Base-by-base conservation (phyloP, 2,888 invertebrate genomes). In the Nasonia oneida region DNA sequence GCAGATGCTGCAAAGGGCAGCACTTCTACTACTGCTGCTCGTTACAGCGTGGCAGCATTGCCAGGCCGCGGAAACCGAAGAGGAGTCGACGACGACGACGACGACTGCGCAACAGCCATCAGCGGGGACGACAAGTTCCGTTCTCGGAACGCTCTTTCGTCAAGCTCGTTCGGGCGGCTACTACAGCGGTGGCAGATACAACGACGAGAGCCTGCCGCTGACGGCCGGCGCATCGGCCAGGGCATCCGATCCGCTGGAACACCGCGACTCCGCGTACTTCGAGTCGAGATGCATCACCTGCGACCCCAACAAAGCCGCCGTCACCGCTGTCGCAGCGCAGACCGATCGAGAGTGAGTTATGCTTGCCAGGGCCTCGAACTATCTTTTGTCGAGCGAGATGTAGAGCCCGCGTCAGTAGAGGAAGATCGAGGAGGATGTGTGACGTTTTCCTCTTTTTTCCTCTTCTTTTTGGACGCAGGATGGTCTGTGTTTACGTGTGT, bases 201-300 rank as follows among this genome's bases (percentile, higher is more conserved):
- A 87, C 73, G 88, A 89, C 73, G 92, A 90, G 47, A 47, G 1
- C 1, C 50, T 53, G 88, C 89, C 84, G 87, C 90, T 15, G 87
- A 89, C 89, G 88, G 90, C 90, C 83, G 89, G 89, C 77, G 87
- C 90, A 18, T 89, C 90, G 86, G 88, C 89, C 70, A 73, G 85
- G 50, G 64, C 47, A 6, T 67, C 67, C 15, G 86, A 83, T 5
- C 70, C 81, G 0, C 10, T 78, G 29, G 91, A 91, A 81, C 91
- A 90, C 76, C 89, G 91, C 33, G 92, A 92, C 84, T 90, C 91
- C 73, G 90, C 91, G 80, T 92, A 92, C 89, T 92, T 90, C 87
- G 91, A 92, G 89, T 90, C 91, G 80, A 90, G 92, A 77, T 92
- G 92, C 89, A 91, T 92, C 89, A 92, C 92, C 88, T 92, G 92